Percentiles rank a stretch among this genome's conserved stretches.
These are phyloP conservation scores for Homarus americanus DNA, from an alignment of 1,140 invertebrate species.

Conservation along the genomic window DNA sequence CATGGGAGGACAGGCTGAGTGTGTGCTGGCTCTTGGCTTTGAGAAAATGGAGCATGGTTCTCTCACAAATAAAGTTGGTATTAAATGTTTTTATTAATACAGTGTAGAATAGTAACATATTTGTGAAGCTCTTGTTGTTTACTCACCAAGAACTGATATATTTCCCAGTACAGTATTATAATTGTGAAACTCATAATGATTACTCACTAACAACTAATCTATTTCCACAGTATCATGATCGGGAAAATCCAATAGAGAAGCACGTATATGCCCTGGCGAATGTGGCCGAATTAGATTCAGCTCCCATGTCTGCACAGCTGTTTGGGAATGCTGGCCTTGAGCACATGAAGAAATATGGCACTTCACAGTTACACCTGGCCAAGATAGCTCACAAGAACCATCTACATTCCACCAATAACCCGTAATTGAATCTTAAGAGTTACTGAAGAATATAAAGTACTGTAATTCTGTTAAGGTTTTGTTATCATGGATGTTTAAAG, in stretches of 20 bases:
- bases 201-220: too few relatives aligned
- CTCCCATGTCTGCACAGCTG: slow-evolving; percentile 95
- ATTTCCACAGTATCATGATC: slow-evolving; percentile 85
- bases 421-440: slow-evolving; percentile 81
- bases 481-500: too few relatives aligned
- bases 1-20: slow-evolving; percentile 89
- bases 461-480: too few relatives aligned
- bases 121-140: neutral
- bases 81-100: neutral
- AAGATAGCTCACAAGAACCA: slow-evolving; percentile 99
- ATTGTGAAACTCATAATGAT: slow-evolving; percentile 95
- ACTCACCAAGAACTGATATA: neutral
- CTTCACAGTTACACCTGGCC: slow-evolving; percentile 94
- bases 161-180: slow-evolving; percentile 82
- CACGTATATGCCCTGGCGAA: slow-evolving; percentile 93
- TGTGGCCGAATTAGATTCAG: slow-evolving; percentile 83
- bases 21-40: slow-evolving; percentile 95
- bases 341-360: slow-evolving; percentile 98
- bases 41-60: slow-evolving; percentile 99
- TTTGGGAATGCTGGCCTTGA: slow-evolving; percentile 98
- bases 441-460: neutral
- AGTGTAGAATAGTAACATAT: neutral
- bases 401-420: slow-evolving; percentile 97
- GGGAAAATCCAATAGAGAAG: slow-evolving; percentile 95
- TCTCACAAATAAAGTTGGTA: slow-evolving; percentile 84